Percentiles rank a stretch among this genome's conserved stretches.
Evolutionary conservation across 2,113 vertebrate genomes (phyloP).

Genomic region (Gnathonemus longibarbis): DNA sequence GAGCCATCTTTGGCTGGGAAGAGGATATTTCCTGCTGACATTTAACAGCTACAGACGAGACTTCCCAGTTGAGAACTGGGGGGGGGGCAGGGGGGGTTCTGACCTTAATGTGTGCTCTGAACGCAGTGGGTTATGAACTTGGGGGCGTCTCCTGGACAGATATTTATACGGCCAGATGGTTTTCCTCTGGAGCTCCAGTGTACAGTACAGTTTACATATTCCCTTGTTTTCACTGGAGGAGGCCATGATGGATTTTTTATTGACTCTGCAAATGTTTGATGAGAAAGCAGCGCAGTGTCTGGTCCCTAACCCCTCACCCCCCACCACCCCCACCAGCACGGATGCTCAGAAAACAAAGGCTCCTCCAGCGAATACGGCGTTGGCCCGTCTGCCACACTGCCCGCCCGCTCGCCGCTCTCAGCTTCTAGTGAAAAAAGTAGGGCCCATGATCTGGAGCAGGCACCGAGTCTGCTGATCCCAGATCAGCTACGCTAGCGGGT

Average conservation of each 20-base stretch:
- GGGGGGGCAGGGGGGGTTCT: conserved; percentile 23
- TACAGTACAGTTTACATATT: conserved; percentile 42
- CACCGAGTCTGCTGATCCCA: background rate
- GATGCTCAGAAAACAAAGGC: conserved; percentile 33
- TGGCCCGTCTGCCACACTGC: background rate
- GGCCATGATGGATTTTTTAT: conserved; percentile 55
- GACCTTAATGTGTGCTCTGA: conserved; percentile 39
- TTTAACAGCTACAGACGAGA: conserved; percentile 47
- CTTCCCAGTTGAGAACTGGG: conserved; percentile 28
- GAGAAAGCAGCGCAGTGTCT: conserved; percentile 50
- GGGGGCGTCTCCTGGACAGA: conserved; percentile 32
- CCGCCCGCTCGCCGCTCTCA: background rate
- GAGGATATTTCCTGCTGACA: conserved; percentile 51
- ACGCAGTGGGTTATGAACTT: conserved; percentile 43
- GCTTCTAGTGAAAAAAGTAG: background rate
- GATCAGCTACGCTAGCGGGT: background rate
- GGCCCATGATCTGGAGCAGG: background rate
- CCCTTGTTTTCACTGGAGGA: conserved; percentile 49
- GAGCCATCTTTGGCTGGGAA: background rate
- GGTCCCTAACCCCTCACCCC: conserved; percentile 23
- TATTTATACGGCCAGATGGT: conserved; percentile 35
- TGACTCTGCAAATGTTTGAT: conserved; percentile 65
- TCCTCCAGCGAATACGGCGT: background rate
- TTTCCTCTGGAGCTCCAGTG: conserved; percentile 44
- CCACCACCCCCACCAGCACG: background rate